phyloP scores from a whole-genome alignment of 2,888 invertebrate genomes.

The Pseudoips prasinana region DNA sequence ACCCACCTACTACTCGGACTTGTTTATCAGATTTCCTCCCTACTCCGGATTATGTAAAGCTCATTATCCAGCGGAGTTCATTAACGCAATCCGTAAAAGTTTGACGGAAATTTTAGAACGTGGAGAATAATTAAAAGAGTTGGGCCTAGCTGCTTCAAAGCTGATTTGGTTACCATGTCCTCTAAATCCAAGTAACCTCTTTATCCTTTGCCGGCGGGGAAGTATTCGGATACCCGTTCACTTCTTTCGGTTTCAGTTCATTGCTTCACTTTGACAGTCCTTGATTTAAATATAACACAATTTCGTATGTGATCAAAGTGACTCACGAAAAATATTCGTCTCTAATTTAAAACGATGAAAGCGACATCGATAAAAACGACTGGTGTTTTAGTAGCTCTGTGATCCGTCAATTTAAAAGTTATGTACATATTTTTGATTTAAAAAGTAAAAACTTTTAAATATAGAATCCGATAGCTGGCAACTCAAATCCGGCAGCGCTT shows the following conservation, averaged over 20 bases:
- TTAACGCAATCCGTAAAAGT: constrained; percentile 45
- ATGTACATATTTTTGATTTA: too few relatives aligned
- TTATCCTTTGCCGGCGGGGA: too few relatives aligned
- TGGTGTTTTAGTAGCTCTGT: too few relatives aligned
- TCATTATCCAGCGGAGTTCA: constrained; percentile 49
- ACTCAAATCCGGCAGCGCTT: constrained; percentile 11
- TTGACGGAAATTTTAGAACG: constrained; percentile 37
- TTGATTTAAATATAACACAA: constrained; percentile 36
- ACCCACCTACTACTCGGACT: too few relatives aligned
- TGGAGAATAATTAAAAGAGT: constrained; percentile 62
- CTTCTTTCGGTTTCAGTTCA: constrained; percentile 36
- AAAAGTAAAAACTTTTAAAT: constrained; percentile 20
- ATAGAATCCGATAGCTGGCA: constrained; percentile 9
- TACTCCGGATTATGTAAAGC: constrained; percentile 39
- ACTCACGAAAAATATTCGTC: constrained; percentile 11
- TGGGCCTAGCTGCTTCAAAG: constrained; percentile 47
- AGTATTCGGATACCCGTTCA: constrained; percentile 1
- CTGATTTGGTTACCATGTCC: constrained; percentile 37
- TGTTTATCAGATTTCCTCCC: constrained; percentile 27
- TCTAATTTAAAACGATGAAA: constrained; percentile 10
- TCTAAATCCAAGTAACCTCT: constrained; percentile 33
- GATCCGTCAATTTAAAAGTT: too few relatives aligned
- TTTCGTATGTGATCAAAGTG: constrained; percentile 26
- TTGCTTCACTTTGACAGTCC: constrained; percentile 32
- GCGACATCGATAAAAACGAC: constrained; percentile 5